Evolutionary conservation across 2,888 invertebrate genomes (phyloP).

Genomic region (Germaria angustata): DNA sequence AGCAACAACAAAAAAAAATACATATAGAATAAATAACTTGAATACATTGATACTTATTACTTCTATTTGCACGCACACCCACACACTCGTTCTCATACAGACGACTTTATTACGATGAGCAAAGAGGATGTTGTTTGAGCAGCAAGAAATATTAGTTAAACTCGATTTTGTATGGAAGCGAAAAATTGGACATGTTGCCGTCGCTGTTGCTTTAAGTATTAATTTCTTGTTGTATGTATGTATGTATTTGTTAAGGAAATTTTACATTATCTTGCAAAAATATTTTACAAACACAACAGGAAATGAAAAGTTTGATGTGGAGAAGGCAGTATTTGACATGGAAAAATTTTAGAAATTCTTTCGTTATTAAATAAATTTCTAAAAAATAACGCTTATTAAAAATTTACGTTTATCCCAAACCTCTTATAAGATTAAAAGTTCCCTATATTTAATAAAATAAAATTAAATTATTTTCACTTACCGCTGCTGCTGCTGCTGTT

Average conservation of each 20-base stretch:
- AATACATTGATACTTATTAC: background rate
- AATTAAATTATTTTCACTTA: background rate
- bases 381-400: background rate
- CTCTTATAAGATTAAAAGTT: background rate
- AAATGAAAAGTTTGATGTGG: constrained; percentile 27
- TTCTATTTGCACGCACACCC: background rate
- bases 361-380: background rate
- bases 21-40: background rate
- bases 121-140: constrained; percentile 4
- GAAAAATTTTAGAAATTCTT: constrained; percentile 18
- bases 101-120: background rate
- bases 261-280: constrained; percentile 18
- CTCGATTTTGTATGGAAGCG: constrained; percentile 11
- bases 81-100: background rate
- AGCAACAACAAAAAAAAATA: background rate
- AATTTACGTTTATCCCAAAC: background rate
- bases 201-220: background rate
- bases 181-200: background rate
- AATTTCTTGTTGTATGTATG: background rate
- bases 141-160: constrained; percentile 30
- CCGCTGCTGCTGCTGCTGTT: background rate
- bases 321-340: background rate
- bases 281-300: background rate
- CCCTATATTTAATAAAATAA: background rate
- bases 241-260: background rate